These are phyloP conservation scores for Spilogale gracilis DNA, from an alignment of 2,113 vertebrate genomes.

Conservation along the genomic window DNA sequence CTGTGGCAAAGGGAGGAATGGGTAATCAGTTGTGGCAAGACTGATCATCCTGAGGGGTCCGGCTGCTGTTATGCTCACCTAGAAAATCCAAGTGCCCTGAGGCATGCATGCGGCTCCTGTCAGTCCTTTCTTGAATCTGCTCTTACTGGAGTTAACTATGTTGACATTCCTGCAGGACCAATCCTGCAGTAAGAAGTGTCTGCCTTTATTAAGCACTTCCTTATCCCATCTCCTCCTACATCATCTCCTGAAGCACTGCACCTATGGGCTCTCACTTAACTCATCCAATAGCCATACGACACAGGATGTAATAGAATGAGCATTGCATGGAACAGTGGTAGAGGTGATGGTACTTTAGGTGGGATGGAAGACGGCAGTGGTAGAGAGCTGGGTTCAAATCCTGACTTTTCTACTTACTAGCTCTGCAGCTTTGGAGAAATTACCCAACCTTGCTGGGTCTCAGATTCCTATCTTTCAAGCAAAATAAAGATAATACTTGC, in stretches of 20 bases:
- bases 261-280: not conserved
- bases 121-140: not conserved
- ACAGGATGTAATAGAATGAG: not conserved
- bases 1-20: not conserved
- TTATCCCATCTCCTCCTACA: not conserved
- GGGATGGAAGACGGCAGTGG: not conserved
- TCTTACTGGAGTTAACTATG: not conserved
- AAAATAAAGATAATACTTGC: constrained; percentile 5
- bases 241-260: not conserved
- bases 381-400: not conserved
- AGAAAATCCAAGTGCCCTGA: not conserved
- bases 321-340: not conserved
- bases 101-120: not conserved
- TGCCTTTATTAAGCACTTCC: not conserved
- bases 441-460: not conserved
- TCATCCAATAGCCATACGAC: not conserved
- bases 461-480: constrained; percentile 33
- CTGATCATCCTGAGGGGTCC: not conserved
- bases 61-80: not conserved
- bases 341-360: not conserved
- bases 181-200: not conserved
- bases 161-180: not conserved
- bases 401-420: not conserved
- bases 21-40: not conserved
- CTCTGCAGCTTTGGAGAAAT: not conserved